Percentiles rank a stretch among this genome's conserved stretches.
Evolutionary conservation across 2,113 vertebrate genomes (phyloP).

Genomic region (Tetrax tetrax): DNA sequence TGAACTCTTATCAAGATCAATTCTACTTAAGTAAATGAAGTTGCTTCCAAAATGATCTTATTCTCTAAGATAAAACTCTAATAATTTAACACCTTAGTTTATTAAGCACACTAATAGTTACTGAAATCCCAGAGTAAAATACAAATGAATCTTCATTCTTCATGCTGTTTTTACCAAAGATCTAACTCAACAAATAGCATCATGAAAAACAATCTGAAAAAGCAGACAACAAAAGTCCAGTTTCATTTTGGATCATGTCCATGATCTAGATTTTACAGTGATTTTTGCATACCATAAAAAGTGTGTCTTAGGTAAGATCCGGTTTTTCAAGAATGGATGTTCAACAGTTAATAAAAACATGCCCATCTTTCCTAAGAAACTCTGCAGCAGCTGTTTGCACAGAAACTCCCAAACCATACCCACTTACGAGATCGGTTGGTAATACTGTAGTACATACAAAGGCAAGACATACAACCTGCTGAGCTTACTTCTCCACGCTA

Average conservation of each 20-base stretch:
- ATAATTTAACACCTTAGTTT: constrained; percentile 31
- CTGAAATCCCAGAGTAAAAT: constrained; percentile 22
- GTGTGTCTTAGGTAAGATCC: background rate
- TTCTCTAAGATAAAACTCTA: background rate
- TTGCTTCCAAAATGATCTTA: background rate
- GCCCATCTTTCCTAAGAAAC: background rate
- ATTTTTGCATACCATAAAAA: background rate
- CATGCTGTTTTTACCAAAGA: constrained; percentile 3
- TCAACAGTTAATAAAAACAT: background rate
- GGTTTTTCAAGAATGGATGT: background rate
- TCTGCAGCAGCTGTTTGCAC: background rate
- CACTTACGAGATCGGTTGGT: background rate
- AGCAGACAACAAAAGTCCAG: background rate
- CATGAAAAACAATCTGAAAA: background rate
- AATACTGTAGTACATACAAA: background rate
- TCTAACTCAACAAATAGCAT: constrained; percentile 13
- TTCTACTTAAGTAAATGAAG: background rate
- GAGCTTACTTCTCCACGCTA: background rate
- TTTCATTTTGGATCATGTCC: background rate
- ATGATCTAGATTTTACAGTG: background rate
- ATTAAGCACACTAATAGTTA: background rate
- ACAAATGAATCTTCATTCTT: background rate
- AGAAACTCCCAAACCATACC: background rate
- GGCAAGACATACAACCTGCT: background rate
- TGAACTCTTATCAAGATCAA: background rate